A percentile compares a stretch with the other conserved stretches of the same genome.
Conservation (phyloP, 2,888 invertebrate species). For the Electrophaes corylata region DNA sequence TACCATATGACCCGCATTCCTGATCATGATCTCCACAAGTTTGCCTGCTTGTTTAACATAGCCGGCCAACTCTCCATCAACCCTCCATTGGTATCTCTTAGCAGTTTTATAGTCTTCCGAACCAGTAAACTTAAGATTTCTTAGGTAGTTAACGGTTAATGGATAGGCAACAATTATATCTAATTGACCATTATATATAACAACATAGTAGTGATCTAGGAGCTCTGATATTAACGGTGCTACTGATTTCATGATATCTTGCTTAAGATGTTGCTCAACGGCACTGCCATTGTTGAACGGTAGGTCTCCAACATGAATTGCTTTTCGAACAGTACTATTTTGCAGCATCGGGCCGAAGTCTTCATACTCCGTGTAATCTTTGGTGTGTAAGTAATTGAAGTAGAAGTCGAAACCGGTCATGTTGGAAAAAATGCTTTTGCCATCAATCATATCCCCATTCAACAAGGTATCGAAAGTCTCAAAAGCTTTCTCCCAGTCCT, state of each 20-base stretch:
- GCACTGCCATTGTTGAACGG: slow-evolving; percentile 86
- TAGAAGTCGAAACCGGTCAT: slow-evolving; percentile 90
- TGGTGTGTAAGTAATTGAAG: slow-evolving; percentile 88
- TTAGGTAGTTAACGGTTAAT: slow-evolving; percentile 91
- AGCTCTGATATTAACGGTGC: slow-evolving; percentile 89
- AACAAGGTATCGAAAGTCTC: slow-evolving; percentile 88
- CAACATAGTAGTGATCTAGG: slow-evolving; percentile 87
- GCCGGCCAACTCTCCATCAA: slow-evolving; percentile 88
- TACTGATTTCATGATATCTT: slow-evolving; percentile 93
- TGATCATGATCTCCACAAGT: slow-evolving; percentile 89
- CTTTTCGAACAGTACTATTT: slow-evolving; percentile 85
- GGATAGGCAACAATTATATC: slow-evolving; percentile 97
- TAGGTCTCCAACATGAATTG: slow-evolving; percentile 93
- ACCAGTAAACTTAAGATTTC: slow-evolving; percentile 87
- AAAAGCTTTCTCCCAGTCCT: slow-evolving; percentile 88
- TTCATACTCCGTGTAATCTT: slow-evolving; percentile 78
- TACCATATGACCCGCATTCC: slow-evolving; percentile 93
- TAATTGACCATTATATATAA: slow-evolving; percentile 95
- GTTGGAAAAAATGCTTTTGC: slow-evolving; percentile 87
- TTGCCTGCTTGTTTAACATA: slow-evolving; percentile 89
- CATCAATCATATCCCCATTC: slow-evolving; percentile 86
- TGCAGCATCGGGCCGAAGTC: slow-evolving; percentile 87
- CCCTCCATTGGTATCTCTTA: slow-evolving; percentile 87
- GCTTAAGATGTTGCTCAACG: slow-evolving; percentile 89
- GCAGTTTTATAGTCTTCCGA: slow-evolving; percentile 87